These are phyloP conservation scores for Nymphalis io DNA, from an alignment of 1,140 invertebrate genomes.

Conservation along the genomic window DNA sequence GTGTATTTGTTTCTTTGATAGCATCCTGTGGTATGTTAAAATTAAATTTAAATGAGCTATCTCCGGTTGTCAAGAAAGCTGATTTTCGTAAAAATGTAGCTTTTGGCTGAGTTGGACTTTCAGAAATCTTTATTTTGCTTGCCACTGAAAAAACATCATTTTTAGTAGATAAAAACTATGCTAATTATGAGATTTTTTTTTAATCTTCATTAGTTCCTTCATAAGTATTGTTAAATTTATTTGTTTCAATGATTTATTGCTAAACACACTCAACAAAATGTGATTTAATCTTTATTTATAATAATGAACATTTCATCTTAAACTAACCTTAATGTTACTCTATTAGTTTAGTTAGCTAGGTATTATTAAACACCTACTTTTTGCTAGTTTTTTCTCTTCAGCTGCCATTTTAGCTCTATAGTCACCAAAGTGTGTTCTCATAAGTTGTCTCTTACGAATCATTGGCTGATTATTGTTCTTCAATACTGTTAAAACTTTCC, in stretches of 20 bases:
- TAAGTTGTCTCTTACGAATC: constrained; percentile 86
- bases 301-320: constrained; percentile 17
- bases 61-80: constrained; percentile 63
- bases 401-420: constrained; percentile 88
- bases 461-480: constrained; percentile 85
- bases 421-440: constrained; percentile 87
- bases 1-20: constrained; percentile 7
- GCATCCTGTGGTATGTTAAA: constrained; percentile 60
- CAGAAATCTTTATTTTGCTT: constrained; percentile 76
- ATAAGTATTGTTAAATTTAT: not conserved
- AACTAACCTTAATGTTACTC: constrained; percentile 19
- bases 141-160: constrained; percentile 64
- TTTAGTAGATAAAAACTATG: constrained; percentile 13
- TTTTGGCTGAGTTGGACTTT: constrained; percentile 64
- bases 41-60: constrained; percentile 70
- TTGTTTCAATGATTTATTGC: not conserved
- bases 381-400: constrained; percentile 84
- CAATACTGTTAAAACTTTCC: constrained; percentile 83
- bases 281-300: constrained; percentile 14
- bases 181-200: too few species aligned
- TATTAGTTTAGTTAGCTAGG: constrained; percentile 35
- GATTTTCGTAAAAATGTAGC: constrained; percentile 75
- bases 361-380: constrained; percentile 59
- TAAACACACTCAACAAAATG: not conserved
- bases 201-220: too few species aligned